Percentiles rank a stretch among this genome's conserved stretches.
phyloP scores from a whole-genome alignment of 2,113 vertebrate species.

The Ginglymostoma cirratum region DNA sequence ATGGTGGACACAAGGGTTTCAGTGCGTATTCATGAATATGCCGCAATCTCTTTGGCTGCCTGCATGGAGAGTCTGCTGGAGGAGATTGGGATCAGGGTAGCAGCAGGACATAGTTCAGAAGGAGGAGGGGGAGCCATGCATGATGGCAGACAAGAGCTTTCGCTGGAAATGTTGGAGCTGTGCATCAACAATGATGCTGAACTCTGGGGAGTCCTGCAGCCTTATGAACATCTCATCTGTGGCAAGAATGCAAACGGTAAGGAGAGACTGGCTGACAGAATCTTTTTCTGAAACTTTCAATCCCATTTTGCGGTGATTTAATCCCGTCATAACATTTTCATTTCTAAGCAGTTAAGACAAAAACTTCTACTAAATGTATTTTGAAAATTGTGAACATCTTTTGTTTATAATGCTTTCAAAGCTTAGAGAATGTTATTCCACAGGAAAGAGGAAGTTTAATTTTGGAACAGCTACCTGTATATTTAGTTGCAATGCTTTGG shows the following conservation, averaged over 20 bases:
- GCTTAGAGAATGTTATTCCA: background rate
- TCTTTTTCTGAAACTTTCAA: background rate
- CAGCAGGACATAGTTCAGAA: constrained; percentile 72
- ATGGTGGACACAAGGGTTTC: constrained; percentile 97
- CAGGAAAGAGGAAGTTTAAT: background rate
- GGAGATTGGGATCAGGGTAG: constrained; percentile 74
- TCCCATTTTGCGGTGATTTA: background rate
- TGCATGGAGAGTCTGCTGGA: constrained; percentile 90
- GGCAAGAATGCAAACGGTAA: constrained; percentile 96
- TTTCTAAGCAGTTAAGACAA: background rate
- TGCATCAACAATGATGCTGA: constrained; percentile 93
- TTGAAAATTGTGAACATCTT: background rate
- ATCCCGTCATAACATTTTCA: background rate
- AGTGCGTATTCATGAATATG: constrained; percentile 87
- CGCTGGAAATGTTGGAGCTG: constrained; percentile 73
- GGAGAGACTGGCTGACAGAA: constrained; percentile 34
- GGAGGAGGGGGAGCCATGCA: constrained; percentile 46
- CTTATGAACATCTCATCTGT: constrained; percentile 92
- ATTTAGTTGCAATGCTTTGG: background rate
- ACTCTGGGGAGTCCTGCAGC: constrained; percentile 92
- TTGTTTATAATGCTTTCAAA: background rate
- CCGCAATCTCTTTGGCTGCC: constrained; percentile 79
- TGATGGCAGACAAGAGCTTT: constrained; percentile 52
- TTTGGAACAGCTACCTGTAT: no score
- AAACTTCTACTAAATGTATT: background rate